phyloP scores from a whole-genome alignment of 1,140 invertebrate genomes.

The Maconellicoccus hirsutus region DNA sequence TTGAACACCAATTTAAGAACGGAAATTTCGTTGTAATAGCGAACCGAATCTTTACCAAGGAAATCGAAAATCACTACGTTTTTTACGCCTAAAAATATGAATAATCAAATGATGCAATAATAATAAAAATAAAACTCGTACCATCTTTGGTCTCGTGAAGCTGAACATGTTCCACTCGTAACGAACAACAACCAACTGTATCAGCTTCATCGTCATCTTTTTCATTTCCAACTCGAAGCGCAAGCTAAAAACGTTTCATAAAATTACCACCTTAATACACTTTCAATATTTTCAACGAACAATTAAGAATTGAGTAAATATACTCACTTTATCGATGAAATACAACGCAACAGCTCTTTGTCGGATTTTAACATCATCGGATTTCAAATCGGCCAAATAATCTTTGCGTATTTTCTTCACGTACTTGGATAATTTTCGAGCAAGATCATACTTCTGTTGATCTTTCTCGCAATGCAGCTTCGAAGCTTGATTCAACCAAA shows the following conservation, averaged over 20 bases:
- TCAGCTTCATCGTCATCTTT: constrained; percentile 99
- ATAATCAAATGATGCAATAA: background rate
- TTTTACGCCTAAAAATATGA: constrained; percentile 34
- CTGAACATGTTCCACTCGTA: constrained; percentile 93
- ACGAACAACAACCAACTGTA: constrained; percentile 98
- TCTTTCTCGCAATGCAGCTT: constrained; percentile 99
- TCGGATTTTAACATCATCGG: constrained; percentile 94
- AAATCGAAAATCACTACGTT: constrained; percentile 99
- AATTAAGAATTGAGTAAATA: too few relatives aligned
- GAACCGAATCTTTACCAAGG: constrained; percentile 86
- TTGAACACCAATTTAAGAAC: constrained; percentile 98
- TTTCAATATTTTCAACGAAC: background rate
- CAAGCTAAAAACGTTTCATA: constrained; percentile 44
- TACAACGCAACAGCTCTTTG: constrained; percentile 96
- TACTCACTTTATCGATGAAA: constrained; percentile 84
- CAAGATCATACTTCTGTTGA: constrained; percentile 98
- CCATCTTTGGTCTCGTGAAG: constrained; percentile 96
- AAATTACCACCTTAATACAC: background rate
- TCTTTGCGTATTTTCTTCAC: constrained; percentile 83
- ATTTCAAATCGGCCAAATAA: constrained; percentile 90
- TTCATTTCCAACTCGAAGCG: constrained; percentile 97
- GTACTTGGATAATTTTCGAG: constrained; percentile 76
- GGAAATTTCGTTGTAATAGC: constrained; percentile 93
- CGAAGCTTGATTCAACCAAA: constrained; percentile 98
- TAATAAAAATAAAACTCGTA: constrained; percentile 47